Evolutionary conservation across 2,888 invertebrate species (phyloP), one percentile per base, ranked within the genome.

Genomic region (Neoaliturus tenellus): DNA sequence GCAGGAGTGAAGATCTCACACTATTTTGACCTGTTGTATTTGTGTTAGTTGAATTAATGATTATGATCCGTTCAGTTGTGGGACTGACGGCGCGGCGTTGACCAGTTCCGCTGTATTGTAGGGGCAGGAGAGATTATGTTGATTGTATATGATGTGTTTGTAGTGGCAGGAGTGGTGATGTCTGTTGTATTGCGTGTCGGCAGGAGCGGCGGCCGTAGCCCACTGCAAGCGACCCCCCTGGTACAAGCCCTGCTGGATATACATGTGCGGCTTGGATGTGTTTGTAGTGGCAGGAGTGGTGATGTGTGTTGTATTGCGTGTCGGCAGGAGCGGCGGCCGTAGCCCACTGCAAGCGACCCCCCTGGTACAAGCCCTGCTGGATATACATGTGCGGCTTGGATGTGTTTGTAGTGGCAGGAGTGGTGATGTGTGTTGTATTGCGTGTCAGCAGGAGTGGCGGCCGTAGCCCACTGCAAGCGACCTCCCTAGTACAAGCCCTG

Each of bases 401-500:
- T 51, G 51, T 51, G 2, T 20, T 10, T 51, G 23, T 51, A 4
- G 20, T 51, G 51, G 51, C 51, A 51, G 51, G 51, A 20, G 51
- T 51, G 51, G 51, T 20, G 51, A 17, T 48, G n/a, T 6, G 20
- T 20, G 20, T 23, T 6, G 10, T 81, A 28, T 67, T 25, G 2
- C 23, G 23, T 51, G 20, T 5, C 23, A 23, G 51, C 51, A 51
- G 51, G 51, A 20, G 51, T 51, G 51, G 51, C 17, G 44, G 51
- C 51, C 8, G 51, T 51, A 23, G 20, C 51, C 3, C 51, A 51
- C 20, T 10, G 51, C 10, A 51, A 51, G 31, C 23, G 67, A 14
- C 41, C 80, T 6, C 62, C 80, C n/a, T 81, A 62, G 80, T 81
- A 81, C 80, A 81, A 39, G 41, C 80, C 80, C 14, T 81, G 80